These are phyloP conservation scores for Euclidia mi DNA, from an alignment of 2,888 invertebrate genomes.

Conservation along the genomic window DNA sequence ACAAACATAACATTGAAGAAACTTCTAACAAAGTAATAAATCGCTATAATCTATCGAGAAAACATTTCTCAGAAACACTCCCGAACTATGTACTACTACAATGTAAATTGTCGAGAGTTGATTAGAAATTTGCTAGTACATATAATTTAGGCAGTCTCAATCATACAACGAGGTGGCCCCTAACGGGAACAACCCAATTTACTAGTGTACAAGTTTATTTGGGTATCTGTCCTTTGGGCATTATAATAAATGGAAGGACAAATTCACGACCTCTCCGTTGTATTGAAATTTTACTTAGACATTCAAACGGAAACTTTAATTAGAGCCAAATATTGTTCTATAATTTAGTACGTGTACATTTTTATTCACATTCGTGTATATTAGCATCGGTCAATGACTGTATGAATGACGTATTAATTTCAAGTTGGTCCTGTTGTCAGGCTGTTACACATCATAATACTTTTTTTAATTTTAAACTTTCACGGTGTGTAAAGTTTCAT, in stretches of 20 bases:
- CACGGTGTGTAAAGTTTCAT: too few relatives aligned
- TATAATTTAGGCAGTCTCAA: constrained; percentile 76
- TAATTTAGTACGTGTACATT: not conserved
- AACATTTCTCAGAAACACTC: constrained; percentile 5
- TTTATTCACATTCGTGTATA: too few relatives aligned
- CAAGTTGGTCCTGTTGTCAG: too few relatives aligned
- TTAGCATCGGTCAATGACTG: too few relatives aligned
- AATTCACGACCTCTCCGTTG: constrained; percentile 77
- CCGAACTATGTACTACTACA: not conserved
- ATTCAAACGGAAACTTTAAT: constrained; percentile 68
- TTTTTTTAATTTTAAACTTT: too few relatives aligned
- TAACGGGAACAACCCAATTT: constrained; percentile 85
- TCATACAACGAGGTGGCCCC: constrained; percentile 81
- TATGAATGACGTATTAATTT: too few relatives aligned
- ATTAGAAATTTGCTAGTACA: constrained; percentile 49
- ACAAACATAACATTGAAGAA: too few relatives aligned
- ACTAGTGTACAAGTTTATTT: constrained; percentile 86
- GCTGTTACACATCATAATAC: too few relatives aligned
- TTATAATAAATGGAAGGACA: constrained; percentile 82
- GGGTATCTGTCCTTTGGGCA: constrained; percentile 82
- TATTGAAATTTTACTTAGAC: constrained; percentile 78
- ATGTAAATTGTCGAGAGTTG: constrained; percentile 26
- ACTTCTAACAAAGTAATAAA: not conserved
- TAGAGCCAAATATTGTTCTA: constrained; percentile 41
- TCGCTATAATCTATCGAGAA: not conserved